A percentile compares a stretch with the other conserved stretches of the same genome.
Conservation (phyloP, 2,888 invertebrate genomes). For the Thereva unica region DNA sequence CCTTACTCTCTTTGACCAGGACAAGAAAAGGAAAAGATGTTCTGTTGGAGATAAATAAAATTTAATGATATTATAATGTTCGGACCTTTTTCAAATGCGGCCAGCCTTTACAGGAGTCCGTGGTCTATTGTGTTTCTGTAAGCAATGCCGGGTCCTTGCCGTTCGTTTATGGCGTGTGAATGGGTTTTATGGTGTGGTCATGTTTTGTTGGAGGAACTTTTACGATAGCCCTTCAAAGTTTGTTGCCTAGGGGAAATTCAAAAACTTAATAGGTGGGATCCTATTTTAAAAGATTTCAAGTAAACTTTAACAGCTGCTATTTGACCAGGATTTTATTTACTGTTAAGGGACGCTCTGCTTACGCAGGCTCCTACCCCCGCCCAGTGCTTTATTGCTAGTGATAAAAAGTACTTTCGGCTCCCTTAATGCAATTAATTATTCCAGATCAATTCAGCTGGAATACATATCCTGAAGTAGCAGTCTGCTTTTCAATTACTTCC, state of each 20-base stretch:
- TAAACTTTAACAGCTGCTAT: too few species aligned
- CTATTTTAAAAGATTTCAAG: too few species aligned
- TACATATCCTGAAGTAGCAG: too few species aligned
- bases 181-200: constrained; percentile 42
- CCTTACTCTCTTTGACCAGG: constrained; percentile 2
- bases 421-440: too few species aligned
- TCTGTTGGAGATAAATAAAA: constrained; percentile 39
- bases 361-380: too few species aligned
- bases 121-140: constrained; percentile 26
- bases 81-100: constrained; percentile 23
- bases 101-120: background rate
- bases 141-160: constrained; percentile 28
- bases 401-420: too few species aligned
- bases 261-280: too few species aligned
- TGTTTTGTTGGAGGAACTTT: constrained; percentile 35
- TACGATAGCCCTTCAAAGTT: constrained; percentile 10
- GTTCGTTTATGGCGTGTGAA: constrained; percentile 36
- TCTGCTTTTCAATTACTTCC: too few species aligned
- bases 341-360: too few species aligned
- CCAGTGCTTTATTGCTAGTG: too few species aligned
- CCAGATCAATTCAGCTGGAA: too few species aligned
- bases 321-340: too few species aligned
- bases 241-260: background rate
- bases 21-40: constrained; percentile 10
- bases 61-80: constrained; percentile 42